phyloP scores from a whole-genome alignment of 2,888 invertebrate genomes.

The Catocala fraxini region DNA sequence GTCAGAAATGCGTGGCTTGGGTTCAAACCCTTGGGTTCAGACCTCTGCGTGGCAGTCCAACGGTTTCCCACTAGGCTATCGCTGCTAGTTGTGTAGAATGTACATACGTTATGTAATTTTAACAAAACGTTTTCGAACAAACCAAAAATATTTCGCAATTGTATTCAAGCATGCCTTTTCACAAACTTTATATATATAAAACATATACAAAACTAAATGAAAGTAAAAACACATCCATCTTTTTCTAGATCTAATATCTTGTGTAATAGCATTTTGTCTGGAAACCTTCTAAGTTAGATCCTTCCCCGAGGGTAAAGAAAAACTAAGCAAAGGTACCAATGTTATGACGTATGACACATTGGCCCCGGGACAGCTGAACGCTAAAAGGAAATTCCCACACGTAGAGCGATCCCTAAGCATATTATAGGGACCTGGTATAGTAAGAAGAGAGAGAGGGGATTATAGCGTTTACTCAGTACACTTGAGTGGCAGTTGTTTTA shows the following conservation, averaged over 20 bases:
- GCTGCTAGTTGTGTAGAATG: too few species aligned
- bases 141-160: too few species aligned
- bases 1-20: too few species aligned
- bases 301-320: conserved; percentile 29
- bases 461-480: too few species aligned
- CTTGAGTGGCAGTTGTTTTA: too few species aligned
- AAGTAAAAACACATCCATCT: background rate
- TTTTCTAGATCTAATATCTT: conserved; percentile 21
- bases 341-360: conserved; percentile 44
- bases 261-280: conserved; percentile 27
- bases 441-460: conserved; percentile 25
- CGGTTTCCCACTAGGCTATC: too few species aligned
- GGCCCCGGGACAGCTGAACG: conserved; percentile 53
- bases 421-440: conserved; percentile 39
- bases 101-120: too few species aligned
- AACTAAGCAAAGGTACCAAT: conserved; percentile 34
- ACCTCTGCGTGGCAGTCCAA: too few species aligned
- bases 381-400: conserved; percentile 66
- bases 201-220: background rate
- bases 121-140: too few species aligned
- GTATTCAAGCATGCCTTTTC: background rate
- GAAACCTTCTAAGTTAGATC: conserved; percentile 24
- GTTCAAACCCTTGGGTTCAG: too few species aligned
- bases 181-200: background rate
- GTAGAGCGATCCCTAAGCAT: conserved; percentile 60